Evolutionary conservation across 2,113 vertebrate species (phyloP).

Genomic region (Hylia prasina): DNA sequence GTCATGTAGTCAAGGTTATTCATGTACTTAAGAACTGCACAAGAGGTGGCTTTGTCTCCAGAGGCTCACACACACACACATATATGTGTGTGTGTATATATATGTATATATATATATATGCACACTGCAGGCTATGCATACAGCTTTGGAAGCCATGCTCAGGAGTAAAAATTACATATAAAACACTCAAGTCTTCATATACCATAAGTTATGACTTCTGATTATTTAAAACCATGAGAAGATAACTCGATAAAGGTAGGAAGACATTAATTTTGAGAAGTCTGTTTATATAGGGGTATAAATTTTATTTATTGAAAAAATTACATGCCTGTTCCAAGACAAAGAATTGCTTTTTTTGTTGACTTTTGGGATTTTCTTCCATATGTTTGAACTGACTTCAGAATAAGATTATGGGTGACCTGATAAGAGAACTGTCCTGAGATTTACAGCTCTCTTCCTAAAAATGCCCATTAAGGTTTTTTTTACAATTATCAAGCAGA

Average conservation of each 20-base stretch:
- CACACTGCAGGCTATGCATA: neutral
- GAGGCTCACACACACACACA: neutral
- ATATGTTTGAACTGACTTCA: neutral
- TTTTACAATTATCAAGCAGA: neutral
- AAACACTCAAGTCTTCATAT: neutral
- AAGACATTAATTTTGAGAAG: neutral
- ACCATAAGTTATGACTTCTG: neutral
- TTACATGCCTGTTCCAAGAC: neutral
- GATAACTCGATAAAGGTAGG: neutral
- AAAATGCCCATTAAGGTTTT: neutral
- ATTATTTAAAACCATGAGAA: neutral
- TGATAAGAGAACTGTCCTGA: neutral
- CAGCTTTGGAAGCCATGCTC: neutral
- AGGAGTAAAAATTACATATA: neutral
- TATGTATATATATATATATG: rapidly evolving
- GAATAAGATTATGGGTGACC: neutral
- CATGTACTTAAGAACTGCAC: neutral
- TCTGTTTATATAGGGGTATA: neutral
- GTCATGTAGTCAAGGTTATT: neutral
- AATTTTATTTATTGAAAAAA: neutral
- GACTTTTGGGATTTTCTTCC: neutral
- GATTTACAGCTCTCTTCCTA: neutral
- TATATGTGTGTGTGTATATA: rapidly evolving
- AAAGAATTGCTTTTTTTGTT: neutral
- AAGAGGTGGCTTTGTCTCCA: conserved; percentile 1